A percentile compares a stretch with the other conserved stretches of the same genome.
Evolutionary conservation across 1,140 invertebrate genomes (phyloP).

Genomic region (Zaprionus ghesquierei): DNA sequence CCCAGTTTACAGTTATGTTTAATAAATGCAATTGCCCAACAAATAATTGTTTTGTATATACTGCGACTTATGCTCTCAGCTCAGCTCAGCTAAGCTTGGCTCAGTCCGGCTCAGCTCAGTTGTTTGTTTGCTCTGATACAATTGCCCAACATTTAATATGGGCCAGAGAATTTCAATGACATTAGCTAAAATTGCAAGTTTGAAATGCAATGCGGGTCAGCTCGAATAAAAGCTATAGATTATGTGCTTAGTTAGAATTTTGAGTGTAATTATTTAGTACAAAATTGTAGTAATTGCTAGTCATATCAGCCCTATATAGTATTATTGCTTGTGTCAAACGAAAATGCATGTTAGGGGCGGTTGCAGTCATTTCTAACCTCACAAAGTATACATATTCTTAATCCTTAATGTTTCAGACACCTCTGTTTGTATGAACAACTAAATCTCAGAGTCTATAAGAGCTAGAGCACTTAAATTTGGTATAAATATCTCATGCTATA

Average conservation of each 20-base stretch:
- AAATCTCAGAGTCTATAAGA: not conserved
- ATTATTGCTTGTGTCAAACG: no score
- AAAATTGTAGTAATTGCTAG: no score
- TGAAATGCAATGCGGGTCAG: not conserved
- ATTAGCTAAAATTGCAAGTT: not conserved
- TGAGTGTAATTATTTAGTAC: no score
- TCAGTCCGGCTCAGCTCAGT: not conserved
- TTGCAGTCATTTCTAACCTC: no score
- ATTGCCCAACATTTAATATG: not conserved
- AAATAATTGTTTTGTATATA: not conserved
- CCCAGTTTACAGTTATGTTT: slow-evolving; percentile 17
- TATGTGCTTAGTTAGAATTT: no score
- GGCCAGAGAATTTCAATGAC: not conserved
- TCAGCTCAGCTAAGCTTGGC: no score
- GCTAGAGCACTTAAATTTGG: not conserved
- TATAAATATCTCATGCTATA: not conserved
- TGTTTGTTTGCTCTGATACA: not conserved
- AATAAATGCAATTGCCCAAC: slow-evolving; percentile 14
- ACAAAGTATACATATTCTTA: no score
- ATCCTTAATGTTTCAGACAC: no score
- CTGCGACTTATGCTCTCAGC: not conserved
- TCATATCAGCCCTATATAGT: no score
- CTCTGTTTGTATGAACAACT: not conserved
- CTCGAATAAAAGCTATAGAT: not conserved
- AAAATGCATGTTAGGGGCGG: no score